Base-by-base conservation (phyloP, 2,113 vertebrate species). In the Trinectes maculatus region DNA sequence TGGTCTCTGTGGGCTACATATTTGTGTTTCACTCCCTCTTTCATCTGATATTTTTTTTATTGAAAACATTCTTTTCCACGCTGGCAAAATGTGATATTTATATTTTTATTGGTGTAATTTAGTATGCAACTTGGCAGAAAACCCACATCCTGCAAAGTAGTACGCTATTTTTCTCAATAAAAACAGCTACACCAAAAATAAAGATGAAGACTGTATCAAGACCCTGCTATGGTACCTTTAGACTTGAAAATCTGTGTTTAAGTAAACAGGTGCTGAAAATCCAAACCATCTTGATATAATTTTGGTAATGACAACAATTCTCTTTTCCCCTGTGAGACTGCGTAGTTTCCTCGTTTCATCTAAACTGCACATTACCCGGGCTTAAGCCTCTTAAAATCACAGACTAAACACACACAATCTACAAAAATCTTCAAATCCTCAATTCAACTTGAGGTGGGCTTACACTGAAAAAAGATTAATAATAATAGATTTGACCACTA, bases 151-250 rank as follows among this genome's bases (percentile, higher is more conserved):
- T 44, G 66, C 31, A 63, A 43, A 69, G 12, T 2, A 11, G 64
- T 37, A 5, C 24, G 40, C 43, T 13, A 43, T 66, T 65, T 69
- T 52, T 16, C 39, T 36, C 53, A 34, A 47, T 62, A 76, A 79
- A 77, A 68, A 82, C n/a, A 66, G 37, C 49, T 55, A 77, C 59
- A 36, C 65, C 71, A 15, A 22, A n/a, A 31, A 22, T 21, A 65
- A 53, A 79, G 10, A 56, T 44, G 68, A 58, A 49, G 22, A 22
- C 37, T 57, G 28, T 11, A 3, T 31, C 0, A 0, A 61, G 54
- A 25, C 16, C 18, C 31, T 36, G 22, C 12, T 24, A 16, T 8
- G 28, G 9, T 15, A 18, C 18, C 9, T 25, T 21, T 16, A 9
- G 8, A n/a, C 2, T 18, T 15, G 21, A 56, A 19, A 43, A 22